These are phyloP conservation scores for Amaurobius ferox DNA, from an alignment of 2,888 invertebrate species.

Conservation along the genomic window DNA sequence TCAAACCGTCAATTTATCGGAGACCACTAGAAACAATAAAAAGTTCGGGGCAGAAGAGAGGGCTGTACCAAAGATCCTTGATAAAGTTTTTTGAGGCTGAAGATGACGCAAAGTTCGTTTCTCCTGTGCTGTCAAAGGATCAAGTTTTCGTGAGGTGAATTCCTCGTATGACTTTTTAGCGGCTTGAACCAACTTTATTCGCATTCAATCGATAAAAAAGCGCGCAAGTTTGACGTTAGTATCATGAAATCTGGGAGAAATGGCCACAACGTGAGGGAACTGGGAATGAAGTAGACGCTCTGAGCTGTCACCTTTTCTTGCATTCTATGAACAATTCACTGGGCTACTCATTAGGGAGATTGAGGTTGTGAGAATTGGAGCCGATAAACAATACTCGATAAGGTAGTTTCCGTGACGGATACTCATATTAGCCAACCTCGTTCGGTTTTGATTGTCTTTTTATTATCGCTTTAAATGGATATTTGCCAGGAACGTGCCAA, in stretches of 20 bases:
- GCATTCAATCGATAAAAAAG: constrained; percentile 65
- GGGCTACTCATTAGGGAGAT: constrained; percentile 50
- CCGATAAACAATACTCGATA: constrained; percentile 46
- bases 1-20: constrained; percentile 68
- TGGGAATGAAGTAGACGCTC: constrained; percentile 39
- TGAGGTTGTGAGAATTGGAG: constrained; percentile 25
- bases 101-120: constrained; percentile 49
- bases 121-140: constrained; percentile 60
- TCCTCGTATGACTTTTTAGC: constrained; percentile 52
- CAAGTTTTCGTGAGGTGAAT: constrained; percentile 68
- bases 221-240: constrained; percentile 64
- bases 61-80: constrained; percentile 53
- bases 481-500: constrained; percentile 33
- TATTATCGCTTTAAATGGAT: constrained; percentile 54
- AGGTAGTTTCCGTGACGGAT: background rate
- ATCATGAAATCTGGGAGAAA: constrained; percentile 68
- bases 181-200: constrained; percentile 65
- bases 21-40: constrained; percentile 64
- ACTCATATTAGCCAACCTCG: constrained; percentile 54
- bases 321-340: constrained; percentile 7
- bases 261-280: constrained; percentile 57
- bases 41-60: constrained; percentile 39
- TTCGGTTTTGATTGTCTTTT: constrained; percentile 41
- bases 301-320: constrained; percentile 33
- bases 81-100: constrained; percentile 49